Percentiles rank a stretch among this genome's conserved stretches.
phyloP scores from a whole-genome alignment of 2,797 vertebrate genomes.

The Malurus leucopterus region DNA sequence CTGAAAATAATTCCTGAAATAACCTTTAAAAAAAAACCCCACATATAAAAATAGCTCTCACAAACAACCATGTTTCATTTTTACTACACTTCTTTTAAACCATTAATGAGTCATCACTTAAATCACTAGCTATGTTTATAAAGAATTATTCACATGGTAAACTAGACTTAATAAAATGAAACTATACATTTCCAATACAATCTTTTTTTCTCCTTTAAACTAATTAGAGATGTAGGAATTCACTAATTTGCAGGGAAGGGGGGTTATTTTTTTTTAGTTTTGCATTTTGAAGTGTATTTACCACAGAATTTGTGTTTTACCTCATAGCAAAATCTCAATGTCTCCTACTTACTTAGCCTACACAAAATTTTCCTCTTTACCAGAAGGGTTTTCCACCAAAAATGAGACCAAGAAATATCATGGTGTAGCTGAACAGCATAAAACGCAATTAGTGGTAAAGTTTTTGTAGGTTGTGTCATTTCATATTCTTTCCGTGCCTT shows the following conservation, averaged over 20 bases:
- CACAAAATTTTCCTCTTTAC: constrained; percentile 28
- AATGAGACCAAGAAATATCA: neutral
- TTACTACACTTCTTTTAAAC: constrained; percentile 42
- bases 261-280: neutral
- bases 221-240: neutral
- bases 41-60: constrained; percentile 10
- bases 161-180: neutral
- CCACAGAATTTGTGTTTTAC: neutral
- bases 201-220: neutral
- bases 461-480: constrained; percentile 42
- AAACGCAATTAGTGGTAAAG: constrained; percentile 43
- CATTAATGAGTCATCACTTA: constrained; percentile 57
- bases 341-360: constrained; percentile 31
- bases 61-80: constrained; percentile 29
- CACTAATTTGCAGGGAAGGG: neutral
- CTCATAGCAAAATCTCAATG: neutral
- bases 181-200: neutral
- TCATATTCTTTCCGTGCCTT: constrained; percentile 8
- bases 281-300: neutral
- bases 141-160: constrained; percentile 27
- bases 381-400: constrained; percentile 24
- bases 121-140: constrained; percentile 48
- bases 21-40: neutral
- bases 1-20: constrained; percentile 1
- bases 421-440: neutral